Evolutionary conservation across 2,797 vertebrate species (phyloP).

Genomic region (Chelonia mydas): DNA sequence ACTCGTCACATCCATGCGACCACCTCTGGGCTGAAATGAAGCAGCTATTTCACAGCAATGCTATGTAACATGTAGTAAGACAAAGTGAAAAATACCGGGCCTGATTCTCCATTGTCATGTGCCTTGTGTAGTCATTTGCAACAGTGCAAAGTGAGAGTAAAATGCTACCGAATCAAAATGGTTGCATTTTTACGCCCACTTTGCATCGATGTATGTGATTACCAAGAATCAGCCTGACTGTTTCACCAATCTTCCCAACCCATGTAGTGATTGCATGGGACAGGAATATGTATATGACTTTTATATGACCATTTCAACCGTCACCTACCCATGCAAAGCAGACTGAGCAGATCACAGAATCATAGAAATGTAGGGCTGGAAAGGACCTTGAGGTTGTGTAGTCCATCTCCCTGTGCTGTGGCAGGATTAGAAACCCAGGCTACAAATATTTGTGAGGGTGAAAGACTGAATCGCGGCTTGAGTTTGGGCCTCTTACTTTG

Average conservation of each 20-base stretch:
- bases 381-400: neutral
- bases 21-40: neutral
- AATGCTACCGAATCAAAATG: neutral
- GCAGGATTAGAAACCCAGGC: fast-evolving
- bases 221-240: neutral
- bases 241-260: neutral
- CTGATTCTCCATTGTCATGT: neutral
- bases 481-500: neutral
- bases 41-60: neutral
- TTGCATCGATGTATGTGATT: neutral
- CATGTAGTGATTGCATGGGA: fast-evolving
- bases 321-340: neutral
- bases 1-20: neutral
- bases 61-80: neutral
- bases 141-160: neutral
- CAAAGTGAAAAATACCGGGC: neutral
- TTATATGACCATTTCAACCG: neutral
- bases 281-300: neutral
- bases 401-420: neutral
- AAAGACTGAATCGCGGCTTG: neutral
- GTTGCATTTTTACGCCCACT: neutral
- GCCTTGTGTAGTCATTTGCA: neutral
- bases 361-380: neutral
- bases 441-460: neutral
- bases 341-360: neutral